Evolutionary conservation across 2,888 invertebrate genomes (phyloP).

Genomic region (Drosophila meridiana): DNA sequence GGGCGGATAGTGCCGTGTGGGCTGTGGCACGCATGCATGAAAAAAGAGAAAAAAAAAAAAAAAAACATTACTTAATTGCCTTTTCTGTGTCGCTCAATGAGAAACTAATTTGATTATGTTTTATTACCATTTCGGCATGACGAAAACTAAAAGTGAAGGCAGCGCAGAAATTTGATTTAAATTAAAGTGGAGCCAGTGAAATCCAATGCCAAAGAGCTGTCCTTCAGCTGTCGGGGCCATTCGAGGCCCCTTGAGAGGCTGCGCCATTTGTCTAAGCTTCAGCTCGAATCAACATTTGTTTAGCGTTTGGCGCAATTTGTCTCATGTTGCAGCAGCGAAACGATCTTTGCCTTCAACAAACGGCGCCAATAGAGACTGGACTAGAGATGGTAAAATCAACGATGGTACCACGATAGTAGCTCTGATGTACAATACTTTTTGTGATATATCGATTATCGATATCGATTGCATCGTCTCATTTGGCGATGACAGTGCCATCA

Average conservation of each 20-base stretch:
- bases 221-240: conserved; percentile 2
- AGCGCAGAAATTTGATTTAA: not conserved
- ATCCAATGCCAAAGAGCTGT: conserved; percentile 4
- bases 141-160: not conserved
- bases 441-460: not conserved
- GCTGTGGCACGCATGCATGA: not conserved
- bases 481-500: too few relatives aligned
- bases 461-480: not conserved
- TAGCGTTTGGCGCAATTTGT: not conserved
- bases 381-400: not conserved
- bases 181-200: not conserved
- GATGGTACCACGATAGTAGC: not conserved
- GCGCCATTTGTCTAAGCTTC: conserved; percentile 15
- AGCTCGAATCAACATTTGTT: conserved; percentile 9
- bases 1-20: not conserved
- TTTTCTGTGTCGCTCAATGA: not conserved
- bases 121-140: not conserved
- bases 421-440: not conserved
- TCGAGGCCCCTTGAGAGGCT: conserved; percentile 12
- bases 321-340: conserved; percentile 8
- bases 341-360: not conserved
- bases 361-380: not conserved
- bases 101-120: conserved; percentile 22
- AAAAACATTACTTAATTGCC: not conserved
- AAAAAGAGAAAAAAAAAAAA: not conserved